These are phyloP conservation scores for Hydrophis major DNA, from an alignment of 2,797 vertebrate species.

Conservation along the genomic window DNA sequence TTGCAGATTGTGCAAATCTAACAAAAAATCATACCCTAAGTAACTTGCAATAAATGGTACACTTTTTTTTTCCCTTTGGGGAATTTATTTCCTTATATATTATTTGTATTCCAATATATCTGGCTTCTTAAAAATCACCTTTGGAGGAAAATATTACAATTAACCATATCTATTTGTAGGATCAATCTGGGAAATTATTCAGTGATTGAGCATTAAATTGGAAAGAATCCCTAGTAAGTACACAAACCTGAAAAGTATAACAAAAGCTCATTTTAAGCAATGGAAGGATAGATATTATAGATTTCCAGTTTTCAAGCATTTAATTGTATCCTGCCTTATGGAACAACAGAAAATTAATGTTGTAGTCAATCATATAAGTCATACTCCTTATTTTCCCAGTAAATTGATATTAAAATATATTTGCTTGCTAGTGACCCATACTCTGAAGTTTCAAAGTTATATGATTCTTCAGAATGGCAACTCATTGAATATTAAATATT, in stretches of 20 bases:
- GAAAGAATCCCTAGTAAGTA: conserved; percentile 34
- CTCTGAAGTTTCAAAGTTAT: not conserved
- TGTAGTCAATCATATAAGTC: not conserved
- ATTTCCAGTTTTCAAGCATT: not conserved
- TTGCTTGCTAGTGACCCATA: not conserved
- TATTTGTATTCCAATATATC: not conserved
- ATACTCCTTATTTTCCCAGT: not conserved
- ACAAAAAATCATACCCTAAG: not conserved
- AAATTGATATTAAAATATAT: not conserved
- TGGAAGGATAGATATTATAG: conserved; percentile 36
- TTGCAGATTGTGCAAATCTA: not conserved
- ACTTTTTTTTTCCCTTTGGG: not conserved
- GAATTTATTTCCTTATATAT: not conserved
- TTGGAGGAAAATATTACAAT: conserved; percentile 41
- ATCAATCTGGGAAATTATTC: conserved; percentile 54
- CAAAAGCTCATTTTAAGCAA: conserved; percentile 51
- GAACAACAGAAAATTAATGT: not conserved
- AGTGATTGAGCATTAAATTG: conserved; percentile 45
- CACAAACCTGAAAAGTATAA: not conserved
- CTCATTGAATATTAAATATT: not conserved
- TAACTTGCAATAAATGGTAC: not conserved
- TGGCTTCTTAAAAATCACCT: not conserved
- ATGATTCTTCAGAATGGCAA: not conserved
- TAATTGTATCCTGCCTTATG: not conserved
- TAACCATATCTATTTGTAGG: conserved; percentile 53